A percentile compares a stretch with the other conserved stretches of the same genome.
Conservation (phyloP, 2,113 vertebrate genomes). For the Grammomys dolichurus region DNA sequence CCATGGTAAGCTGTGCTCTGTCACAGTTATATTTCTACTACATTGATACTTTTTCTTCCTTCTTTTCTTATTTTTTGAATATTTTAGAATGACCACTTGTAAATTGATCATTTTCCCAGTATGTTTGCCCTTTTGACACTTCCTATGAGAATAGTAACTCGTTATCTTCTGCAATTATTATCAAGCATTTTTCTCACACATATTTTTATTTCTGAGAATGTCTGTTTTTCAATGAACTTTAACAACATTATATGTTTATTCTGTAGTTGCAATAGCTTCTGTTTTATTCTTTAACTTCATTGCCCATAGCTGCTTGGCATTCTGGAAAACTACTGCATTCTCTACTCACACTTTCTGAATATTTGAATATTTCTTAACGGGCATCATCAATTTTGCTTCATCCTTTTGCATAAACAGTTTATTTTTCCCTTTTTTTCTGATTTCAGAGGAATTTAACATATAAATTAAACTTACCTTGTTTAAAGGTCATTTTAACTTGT, state of each 20-base stretch:
- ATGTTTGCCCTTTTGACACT: neutral
- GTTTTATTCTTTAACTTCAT: neutral
- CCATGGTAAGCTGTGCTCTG: neutral
- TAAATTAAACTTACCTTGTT: neutral
- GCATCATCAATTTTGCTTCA: neutral
- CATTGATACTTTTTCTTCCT: neutral
- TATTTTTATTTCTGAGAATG: neutral
- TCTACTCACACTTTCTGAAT: neutral
- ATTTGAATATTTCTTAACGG: neutral
- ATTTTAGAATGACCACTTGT: neutral
- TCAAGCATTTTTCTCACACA: neutral
- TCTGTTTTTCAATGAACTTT: neutral
- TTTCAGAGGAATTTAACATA: neutral
- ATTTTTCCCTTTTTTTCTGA: neutral
- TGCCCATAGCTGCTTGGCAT: neutral
- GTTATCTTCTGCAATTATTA: neutral
- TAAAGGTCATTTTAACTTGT: conserved; percentile 19
- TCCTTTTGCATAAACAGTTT: neutral
- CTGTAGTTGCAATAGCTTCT: neutral
- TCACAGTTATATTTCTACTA: neutral
- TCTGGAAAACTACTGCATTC: neutral
- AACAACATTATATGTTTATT: neutral
- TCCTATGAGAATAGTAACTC: neutral
- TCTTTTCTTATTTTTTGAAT: neutral
- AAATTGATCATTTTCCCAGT: neutral